Conservation (phyloP, 2,888 invertebrate genomes). For the Lepetodrilus schrolli region DNA sequence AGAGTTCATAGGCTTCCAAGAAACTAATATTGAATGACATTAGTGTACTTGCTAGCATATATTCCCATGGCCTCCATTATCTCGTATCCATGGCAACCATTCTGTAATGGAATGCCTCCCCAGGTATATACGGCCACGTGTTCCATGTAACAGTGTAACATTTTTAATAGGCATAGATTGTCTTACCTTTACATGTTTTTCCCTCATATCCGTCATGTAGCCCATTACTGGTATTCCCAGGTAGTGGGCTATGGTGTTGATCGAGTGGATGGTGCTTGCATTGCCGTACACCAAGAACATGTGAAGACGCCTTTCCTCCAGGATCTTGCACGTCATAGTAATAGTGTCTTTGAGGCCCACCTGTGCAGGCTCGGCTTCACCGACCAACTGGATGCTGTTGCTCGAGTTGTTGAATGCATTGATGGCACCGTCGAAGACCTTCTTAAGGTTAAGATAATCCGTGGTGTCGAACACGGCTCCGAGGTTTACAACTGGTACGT, state of each 20-base stretch:
- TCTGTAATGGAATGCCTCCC: too few species aligned
- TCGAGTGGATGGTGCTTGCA: constrained; percentile 55
- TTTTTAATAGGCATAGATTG: background rate
- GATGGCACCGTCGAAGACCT: constrained; percentile 51
- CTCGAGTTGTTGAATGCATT: constrained; percentile 47
- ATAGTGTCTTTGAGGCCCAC: constrained; percentile 50
- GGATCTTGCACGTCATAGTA: constrained; percentile 50
- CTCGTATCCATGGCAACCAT: too few species aligned
- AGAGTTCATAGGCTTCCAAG: too few species aligned
- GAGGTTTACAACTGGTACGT: constrained; percentile 47
- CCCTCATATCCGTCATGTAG: constrained; percentile 53
- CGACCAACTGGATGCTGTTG: constrained; percentile 44
- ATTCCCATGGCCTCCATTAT: too few species aligned
- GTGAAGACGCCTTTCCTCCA: constrained; percentile 48
- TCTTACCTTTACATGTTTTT: constrained; percentile 55
- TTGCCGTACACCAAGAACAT: constrained; percentile 59
- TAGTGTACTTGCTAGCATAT: too few species aligned
- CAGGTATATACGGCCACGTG: too few species aligned
- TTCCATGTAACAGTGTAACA: background rate
- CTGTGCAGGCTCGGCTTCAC: constrained; percentile 42
- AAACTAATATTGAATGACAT: too few species aligned
- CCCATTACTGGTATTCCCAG: constrained; percentile 64
- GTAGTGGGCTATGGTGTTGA: constrained; percentile 55
- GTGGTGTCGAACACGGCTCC: constrained; percentile 60
- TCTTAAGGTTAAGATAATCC: constrained; percentile 51